Conservation (phyloP, 2,888 invertebrate genomes). For the Andrena trimmerana region DNA sequence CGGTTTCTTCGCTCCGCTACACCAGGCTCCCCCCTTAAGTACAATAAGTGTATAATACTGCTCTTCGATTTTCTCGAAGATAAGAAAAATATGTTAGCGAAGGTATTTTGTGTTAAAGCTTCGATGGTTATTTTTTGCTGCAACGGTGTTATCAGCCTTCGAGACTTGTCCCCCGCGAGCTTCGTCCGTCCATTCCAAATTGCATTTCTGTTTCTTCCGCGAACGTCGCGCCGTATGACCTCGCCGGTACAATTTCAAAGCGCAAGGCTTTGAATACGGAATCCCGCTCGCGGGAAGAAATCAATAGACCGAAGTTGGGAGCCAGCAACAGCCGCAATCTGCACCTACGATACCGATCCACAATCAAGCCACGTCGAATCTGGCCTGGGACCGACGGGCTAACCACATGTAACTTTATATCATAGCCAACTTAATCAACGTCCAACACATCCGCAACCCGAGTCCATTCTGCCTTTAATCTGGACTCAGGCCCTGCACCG, state of each 20-base stretch:
- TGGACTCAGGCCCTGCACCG: conserved; percentile 39
- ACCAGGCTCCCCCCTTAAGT: background rate
- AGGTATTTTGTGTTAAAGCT: background rate
- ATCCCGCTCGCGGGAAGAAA: conserved; percentile 49
- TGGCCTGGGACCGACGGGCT: conserved; percentile 17
- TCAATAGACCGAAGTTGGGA: conserved; percentile 58
- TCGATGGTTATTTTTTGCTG: background rate
- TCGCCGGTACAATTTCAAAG: conserved; percentile 48
- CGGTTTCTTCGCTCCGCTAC: too few species aligned
- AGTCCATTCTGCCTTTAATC: conserved; percentile 52
- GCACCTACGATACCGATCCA: conserved; percentile 58
- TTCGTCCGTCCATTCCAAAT: conserved; percentile 20
- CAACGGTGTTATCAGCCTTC: background rate
- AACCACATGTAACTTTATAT: conserved; percentile 63
- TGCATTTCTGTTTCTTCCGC: conserved; percentile 35
- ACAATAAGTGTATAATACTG: too few species aligned
- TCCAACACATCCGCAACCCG: conserved; percentile 55
- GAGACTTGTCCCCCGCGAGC: background rate
- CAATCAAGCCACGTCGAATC: conserved; percentile 50
- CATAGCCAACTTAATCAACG: conserved; percentile 63
- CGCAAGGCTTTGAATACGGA: conserved; percentile 48
- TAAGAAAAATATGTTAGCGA: too few species aligned
- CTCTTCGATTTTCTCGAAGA: too few species aligned
- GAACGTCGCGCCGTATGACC: conserved; percentile 38
- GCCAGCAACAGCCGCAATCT: conserved; percentile 50